phyloP scores from a whole-genome alignment of 2,113 vertebrate genomes.

The Vireo altiloquus region DNA sequence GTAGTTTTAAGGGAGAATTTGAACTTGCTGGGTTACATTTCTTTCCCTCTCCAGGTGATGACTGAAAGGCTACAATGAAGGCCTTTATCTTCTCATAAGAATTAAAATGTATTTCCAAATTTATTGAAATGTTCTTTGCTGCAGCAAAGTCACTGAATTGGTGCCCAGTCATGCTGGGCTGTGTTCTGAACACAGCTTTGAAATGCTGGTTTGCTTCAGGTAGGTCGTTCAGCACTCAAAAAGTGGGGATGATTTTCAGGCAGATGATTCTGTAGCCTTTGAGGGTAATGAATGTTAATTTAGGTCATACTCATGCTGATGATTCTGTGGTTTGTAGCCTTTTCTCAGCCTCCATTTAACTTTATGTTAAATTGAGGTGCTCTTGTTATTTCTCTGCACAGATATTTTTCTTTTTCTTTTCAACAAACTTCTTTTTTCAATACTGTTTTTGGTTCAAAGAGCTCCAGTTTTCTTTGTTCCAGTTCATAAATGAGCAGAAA shows the following conservation, averaged over 20 bases:
- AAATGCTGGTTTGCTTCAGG: not conserved
- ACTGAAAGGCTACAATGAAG: not conserved
- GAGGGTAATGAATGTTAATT: not conserved
- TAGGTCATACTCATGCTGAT: not conserved
- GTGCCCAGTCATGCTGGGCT: not conserved
- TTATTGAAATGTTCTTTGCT: not conserved
- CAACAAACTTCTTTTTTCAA: not conserved
- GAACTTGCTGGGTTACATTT: not conserved
- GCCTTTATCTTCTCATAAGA: not conserved
- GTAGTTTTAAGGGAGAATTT: not conserved
- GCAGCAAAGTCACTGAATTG: not conserved
- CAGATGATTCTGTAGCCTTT: not conserved
- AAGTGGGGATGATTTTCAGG: not conserved
- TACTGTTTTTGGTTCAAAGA: not conserved
- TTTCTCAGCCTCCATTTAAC: not conserved
- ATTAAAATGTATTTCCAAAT: not conserved
- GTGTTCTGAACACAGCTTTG: not conserved
- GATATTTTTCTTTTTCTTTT: too few species aligned
- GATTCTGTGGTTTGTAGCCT: not conserved
- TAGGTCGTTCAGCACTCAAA: rapidly evolving
- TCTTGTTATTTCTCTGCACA: not conserved
- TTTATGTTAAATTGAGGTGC: not conserved
- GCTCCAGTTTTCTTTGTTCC: not conserved
- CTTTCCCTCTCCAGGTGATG: not conserved
- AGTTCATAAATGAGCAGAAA: not conserved